phyloP scores from a whole-genome alignment of 2,113 vertebrate genomes.

The Andinoacara biseriatus region DNA sequence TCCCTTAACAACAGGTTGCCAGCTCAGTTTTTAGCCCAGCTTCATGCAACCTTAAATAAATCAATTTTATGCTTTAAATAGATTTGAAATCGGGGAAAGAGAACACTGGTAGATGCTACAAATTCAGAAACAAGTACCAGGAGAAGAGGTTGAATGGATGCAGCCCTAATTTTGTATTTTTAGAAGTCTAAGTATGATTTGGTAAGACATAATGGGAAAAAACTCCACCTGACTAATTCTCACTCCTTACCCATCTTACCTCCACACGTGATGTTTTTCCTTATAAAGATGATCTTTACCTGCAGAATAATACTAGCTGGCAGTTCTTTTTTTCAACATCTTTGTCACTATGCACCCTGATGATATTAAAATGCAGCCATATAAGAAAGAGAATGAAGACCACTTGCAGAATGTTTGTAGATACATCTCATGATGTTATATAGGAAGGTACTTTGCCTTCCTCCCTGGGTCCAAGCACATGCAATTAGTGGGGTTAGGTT shows the following conservation, averaged over 20 bases:
- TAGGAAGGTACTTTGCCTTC: not conserved
- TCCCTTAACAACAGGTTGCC: not conserved
- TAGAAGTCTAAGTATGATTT: constrained; percentile 8
- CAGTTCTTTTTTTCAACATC: not conserved
- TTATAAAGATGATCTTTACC: not conserved
- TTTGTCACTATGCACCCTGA: not conserved
- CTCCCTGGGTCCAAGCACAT: no score
- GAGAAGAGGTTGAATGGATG: not conserved
- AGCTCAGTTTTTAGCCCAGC: no score
- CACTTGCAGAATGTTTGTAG: not conserved
- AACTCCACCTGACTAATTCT: not conserved
- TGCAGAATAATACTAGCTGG: not conserved
- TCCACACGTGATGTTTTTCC: not conserved
- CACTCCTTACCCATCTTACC: not conserved
- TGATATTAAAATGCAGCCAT: not conserved
- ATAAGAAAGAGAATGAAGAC: not conserved
- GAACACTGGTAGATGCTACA: not conserved
- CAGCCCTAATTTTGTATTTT: not conserved
- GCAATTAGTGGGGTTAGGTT: no score
- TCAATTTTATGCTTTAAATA: not conserved
- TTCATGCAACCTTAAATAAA: not conserved
- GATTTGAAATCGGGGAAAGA: fast-evolving
- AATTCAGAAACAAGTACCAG: not conserved
- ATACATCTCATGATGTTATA: not conserved
- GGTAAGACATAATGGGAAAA: not conserved